Percentiles rank a stretch among this genome's conserved stretches.
Evolutionary conservation across 1,140 invertebrate species (phyloP).

Genomic region (Aphaenogaster floridana): DNA sequence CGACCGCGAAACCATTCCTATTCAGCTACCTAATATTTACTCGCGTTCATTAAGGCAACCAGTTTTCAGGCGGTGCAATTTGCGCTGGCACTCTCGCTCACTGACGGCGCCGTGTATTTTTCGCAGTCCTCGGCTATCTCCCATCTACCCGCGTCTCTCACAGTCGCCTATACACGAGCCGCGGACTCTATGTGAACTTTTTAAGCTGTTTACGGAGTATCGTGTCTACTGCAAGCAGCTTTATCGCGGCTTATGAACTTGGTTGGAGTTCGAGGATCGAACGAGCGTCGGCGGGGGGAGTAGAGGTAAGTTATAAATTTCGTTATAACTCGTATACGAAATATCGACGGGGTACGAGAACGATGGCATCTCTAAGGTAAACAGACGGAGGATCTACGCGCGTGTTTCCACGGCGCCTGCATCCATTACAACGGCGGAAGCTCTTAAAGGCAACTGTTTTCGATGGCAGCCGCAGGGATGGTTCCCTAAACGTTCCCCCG

Average conservation of each 20-base stretch:
- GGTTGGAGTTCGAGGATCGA: conserved; percentile 50
- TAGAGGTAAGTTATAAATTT: conserved; percentile 60
- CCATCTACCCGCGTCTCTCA: conserved; percentile 8
- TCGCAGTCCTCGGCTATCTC: conserved; percentile 25
- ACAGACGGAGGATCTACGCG: conserved; percentile 34
- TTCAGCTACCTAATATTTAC: conserved; percentile 47
- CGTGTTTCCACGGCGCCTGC: neutral
- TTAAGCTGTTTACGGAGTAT: conserved; percentile 65
- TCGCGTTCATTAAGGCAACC: conserved; percentile 42
- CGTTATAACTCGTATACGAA: conserved; percentile 57
- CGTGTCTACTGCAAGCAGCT: conserved; percentile 53
- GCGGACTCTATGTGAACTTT: conserved; percentile 54
- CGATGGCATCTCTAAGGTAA: conserved; percentile 28
- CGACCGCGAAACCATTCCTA: conserved; percentile 1
- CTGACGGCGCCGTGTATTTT: conserved; percentile 14
- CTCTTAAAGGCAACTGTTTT: conserved; percentile 31
- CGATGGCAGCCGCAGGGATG: neutral
- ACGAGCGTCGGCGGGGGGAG: neutral
- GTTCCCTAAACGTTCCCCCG: conserved; percentile 19
- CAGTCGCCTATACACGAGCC: neutral
- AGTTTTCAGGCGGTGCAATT: conserved; percentile 44
- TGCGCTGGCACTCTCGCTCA: neutral
- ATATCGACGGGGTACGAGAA: conserved; percentile 30
- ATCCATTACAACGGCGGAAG: conserved; percentile 39
- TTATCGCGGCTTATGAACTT: conserved; percentile 67